Evolutionary conservation across 2,888 invertebrate genomes (phyloP), one percentile per base, ranked within the genome.

Genomic region (Chrysolina americana): DNA sequence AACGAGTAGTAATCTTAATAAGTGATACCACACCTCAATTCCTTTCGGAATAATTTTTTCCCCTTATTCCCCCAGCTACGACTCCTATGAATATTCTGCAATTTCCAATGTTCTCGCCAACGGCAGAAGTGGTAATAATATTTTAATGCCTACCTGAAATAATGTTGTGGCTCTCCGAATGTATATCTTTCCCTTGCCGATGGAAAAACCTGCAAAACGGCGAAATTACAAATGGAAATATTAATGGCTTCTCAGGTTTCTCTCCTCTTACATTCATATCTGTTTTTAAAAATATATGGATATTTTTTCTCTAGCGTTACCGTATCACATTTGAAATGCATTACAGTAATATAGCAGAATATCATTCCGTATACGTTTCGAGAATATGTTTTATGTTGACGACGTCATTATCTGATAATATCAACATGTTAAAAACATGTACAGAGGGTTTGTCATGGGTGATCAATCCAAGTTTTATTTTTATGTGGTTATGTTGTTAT

Each of bases 141-240:
- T 81, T 83, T 83, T 81, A 82, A 81, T 79, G 81, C 74, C 74
- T 64, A 74, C 76, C 72, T 78, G 81, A 79, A 80, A 82, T 83
- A 78, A 83, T 83, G 81, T 84, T 84, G 84, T 81, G 84, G 84
- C 82, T 80, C 79, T 79, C 81, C 81, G 80, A 81, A 81, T 79
- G 78, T 82, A 76, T 78, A 81, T 79, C 78, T 75, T 78, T 80
- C 83, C 82, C 83, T 69, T 71, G 81, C 74, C 72, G 76, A 72
- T 64, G 73, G 68, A 71, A 73, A 76, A 72, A 44, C 70, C 75
- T n/a, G 73, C 73, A 73, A 73, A 76, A 73, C 68, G 64, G 76
- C 80, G 78, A 83, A 81, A 84, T 83, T 83, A 80, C 84, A 82
- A 82, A 82, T 80, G 80, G 83, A 84, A 83, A 83, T 83, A 84